Percentiles rank a stretch among this genome's conserved stretches.
These are phyloP conservation scores for Plecturocebus donacophilus DNA, from an alignment of 2,113 vertebrate species.

Conservation along the genomic window DNA sequence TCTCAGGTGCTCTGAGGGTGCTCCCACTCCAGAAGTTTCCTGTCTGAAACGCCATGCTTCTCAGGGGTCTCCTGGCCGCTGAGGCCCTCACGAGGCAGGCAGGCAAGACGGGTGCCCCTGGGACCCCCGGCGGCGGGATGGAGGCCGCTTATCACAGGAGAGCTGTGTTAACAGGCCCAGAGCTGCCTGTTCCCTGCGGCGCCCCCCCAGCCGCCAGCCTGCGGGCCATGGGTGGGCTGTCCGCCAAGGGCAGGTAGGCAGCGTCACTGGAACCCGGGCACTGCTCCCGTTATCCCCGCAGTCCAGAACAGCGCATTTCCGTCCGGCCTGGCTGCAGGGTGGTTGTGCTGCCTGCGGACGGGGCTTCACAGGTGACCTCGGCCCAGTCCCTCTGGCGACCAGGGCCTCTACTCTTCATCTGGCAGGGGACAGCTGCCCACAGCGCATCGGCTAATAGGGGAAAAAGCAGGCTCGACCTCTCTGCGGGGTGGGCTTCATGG, in stretches of 20 bases:
- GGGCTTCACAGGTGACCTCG: neutral
- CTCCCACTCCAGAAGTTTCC: neutral
- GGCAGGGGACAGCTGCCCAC: neutral
- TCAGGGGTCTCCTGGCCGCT: neutral
- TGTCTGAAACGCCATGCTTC: neutral
- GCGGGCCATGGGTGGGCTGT: neutral
- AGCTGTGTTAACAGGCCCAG: neutral
- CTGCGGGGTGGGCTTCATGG: fast-evolving
- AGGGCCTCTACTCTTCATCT: neutral
- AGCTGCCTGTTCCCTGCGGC: neutral
- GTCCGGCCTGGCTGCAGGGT: neutral
- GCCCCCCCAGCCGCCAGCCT: constrained; percentile 56
- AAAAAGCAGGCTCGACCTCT: no score
- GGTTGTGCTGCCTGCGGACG: neutral
- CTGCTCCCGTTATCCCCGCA: constrained; percentile 55
- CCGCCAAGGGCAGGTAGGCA: constrained; percentile 68
- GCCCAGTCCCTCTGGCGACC: neutral
- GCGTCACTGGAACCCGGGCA: constrained; percentile 30
- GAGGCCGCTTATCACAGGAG: fast-evolving
- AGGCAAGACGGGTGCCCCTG: neutral
- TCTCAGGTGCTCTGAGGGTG: neutral
- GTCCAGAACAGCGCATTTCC: constrained; percentile 43
- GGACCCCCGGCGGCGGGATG: fast-evolving
- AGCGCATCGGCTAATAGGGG: neutral
- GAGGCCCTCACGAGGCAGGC: neutral